Evolutionary conservation across 2,888 invertebrate genomes (phyloP).

Genomic region (Achlya flavicornis): DNA sequence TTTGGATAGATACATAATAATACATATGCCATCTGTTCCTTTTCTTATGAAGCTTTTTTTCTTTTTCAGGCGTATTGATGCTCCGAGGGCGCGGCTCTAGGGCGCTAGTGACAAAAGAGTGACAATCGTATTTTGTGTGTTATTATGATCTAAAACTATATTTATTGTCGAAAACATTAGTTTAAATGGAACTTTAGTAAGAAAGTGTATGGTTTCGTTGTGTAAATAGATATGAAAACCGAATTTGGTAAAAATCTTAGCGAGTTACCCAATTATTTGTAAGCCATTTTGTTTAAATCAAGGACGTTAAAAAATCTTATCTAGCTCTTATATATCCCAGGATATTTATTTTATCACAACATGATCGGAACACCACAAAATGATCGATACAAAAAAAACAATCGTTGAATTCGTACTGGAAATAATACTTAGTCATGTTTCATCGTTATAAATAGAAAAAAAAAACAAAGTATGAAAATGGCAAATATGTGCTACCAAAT

Average conservation of each 20-base stretch:
- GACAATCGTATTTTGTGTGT: constrained; percentile 42
- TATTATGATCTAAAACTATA: constrained; percentile 63
- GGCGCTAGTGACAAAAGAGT: constrained; percentile 61
- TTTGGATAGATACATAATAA: too few relatives aligned
- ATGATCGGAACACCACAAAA: too few relatives aligned
- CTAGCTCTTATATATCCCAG: background rate
- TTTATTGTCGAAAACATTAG: constrained; percentile 61
- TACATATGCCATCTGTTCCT: too few relatives aligned
- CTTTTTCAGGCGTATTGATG: constrained; percentile 64
- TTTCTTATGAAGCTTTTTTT: constrained; percentile 15
- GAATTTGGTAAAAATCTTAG: constrained; percentile 35
- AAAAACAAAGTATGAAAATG: background rate
- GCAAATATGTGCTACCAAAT: background rate
- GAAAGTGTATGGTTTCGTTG: constrained; percentile 37
- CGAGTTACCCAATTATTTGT: constrained; percentile 45
- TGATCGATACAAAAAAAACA: too few relatives aligned
- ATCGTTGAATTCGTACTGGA: too few relatives aligned
- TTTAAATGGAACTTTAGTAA: constrained; percentile 26
- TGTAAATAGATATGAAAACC: constrained; percentile 54
- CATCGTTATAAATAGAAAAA: background rate
- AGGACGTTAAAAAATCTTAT: background rate
- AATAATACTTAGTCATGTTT: too few relatives aligned
- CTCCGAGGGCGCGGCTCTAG: constrained; percentile 29
- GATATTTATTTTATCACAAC: too few relatives aligned
- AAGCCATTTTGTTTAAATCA: background rate